Conservation (phyloP, 1,140 invertebrate species). For the Panulirus ornatus region DNA sequence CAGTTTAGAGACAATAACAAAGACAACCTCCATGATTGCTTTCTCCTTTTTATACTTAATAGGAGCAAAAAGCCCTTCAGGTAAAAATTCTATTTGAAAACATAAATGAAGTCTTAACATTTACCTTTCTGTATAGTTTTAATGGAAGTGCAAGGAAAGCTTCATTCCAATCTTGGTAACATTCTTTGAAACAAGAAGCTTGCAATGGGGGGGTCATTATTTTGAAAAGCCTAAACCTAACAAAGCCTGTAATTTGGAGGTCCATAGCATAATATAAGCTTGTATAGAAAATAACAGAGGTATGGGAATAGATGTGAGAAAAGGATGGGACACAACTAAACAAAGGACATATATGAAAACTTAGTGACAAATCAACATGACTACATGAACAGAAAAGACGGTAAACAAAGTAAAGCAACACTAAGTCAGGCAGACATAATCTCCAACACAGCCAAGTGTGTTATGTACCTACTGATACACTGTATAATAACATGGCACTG, state of each 20-base stretch:
- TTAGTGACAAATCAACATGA: not conserved
- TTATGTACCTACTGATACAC: not conserved
- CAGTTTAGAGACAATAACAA: no score
- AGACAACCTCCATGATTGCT: no score
- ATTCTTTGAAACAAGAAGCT: no score
- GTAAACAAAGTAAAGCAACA: not conserved
- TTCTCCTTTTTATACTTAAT: no score
- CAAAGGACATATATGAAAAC: not conserved
- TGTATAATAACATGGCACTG: not conserved
- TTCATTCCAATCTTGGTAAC: no score
- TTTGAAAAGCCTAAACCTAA: not conserved
- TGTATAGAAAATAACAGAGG: not conserved
- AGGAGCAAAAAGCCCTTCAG: no score
- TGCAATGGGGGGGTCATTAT: no score
- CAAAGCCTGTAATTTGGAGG: not conserved
- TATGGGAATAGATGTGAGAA: not conserved
- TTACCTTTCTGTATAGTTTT: no score
- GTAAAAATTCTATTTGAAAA: no score
- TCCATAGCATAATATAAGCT: conserved; percentile 7
- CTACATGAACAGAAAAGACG: not conserved
- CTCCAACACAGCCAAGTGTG: not conserved
- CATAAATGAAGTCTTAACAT: no score
- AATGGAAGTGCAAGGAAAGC: no score
- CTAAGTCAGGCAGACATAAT: not conserved
- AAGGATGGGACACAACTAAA: not conserved